phyloP scores from a whole-genome alignment of 2,888 invertebrate genomes.

The Andrena dorsata region DNA sequence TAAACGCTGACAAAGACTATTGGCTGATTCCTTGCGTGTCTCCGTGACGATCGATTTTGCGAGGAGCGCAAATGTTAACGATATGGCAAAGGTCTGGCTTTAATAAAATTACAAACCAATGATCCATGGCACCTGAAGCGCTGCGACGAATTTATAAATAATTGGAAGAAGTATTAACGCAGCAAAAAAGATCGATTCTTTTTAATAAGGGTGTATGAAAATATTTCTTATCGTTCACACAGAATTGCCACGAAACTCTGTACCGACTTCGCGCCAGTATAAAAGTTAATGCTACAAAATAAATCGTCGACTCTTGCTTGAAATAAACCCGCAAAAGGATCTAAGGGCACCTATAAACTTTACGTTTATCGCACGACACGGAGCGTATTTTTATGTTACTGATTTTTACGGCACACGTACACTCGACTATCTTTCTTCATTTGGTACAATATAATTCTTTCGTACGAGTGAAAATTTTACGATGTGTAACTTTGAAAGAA shows the following conservation, averaged over 20 bases:
- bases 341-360: slow-evolving; percentile 18
- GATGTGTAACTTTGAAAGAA: not conserved
- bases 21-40: slow-evolving; percentile 24
- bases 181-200: not conserved
- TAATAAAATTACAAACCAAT: slow-evolving; percentile 37
- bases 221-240: not conserved
- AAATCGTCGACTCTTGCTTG: not conserved
- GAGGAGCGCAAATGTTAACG: slow-evolving; percentile 52
- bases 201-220: not conserved
- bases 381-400: not conserved
- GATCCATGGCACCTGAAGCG: not conserved
- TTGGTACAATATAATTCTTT: not conserved
- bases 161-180: not conserved
- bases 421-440: not conserved
- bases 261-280: not conserved
- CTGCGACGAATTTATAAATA: not conserved
- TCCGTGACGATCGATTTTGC: slow-evolving; percentile 42
- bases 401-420: slow-evolving; percentile 5
- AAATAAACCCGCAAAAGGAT: slow-evolving; percentile 7
- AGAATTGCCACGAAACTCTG: slow-evolving; percentile 12
- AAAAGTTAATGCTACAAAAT: slow-evolving; percentile 9
- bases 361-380: slow-evolving; percentile 7
- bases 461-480: not conserved
- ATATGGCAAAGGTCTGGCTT: slow-evolving; percentile 38
- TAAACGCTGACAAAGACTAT: slow-evolving; percentile 50